Evolutionary conservation across 1,140 invertebrate species (phyloP), one percentile per base, ranked within the genome.

Genomic region (Tetragnatha versicolor): DNA sequence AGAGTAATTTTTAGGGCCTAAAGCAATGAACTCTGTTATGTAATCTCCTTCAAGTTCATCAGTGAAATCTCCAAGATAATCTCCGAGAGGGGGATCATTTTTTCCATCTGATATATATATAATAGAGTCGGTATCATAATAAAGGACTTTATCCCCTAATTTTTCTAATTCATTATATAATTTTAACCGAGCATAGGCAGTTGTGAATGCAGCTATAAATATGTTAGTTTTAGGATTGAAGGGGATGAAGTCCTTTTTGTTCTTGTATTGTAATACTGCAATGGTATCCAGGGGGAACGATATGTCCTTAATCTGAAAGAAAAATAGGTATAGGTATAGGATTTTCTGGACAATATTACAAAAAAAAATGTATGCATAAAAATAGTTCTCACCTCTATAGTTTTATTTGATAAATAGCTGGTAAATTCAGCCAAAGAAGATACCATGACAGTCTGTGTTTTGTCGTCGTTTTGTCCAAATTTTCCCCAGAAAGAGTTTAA

Each of bases 61-160:
- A 2, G 68, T 72, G n/a, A 72, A 72, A 7, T 72, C 47, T n/a
- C 68, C 49, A 6, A 55, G 20, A 35, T 27, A 72, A 37, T 72
- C 39, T 3, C 49, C 68, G 10, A 58, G 17, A 6, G n/a, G 51
- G 29, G 68, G 47, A 37, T 72, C 68, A 35, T 72, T 58, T 4
- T 29, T 14, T 17, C 68, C 68, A 27, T 53, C 39, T 7, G 12
- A 20, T 3, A 6, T 4, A 55, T 55, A 72, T 14, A 72, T 72
- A 17, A 72, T 55, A 20, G 47, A 55, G 31, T 72, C 68, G 1
- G 68, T 72, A 42, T 66, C 63, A 22, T n/a, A 42, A 25, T 42
- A 72, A 14, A 70, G 37, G 14, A 70, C 49, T n/a, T 10, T 5
- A 25, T 22, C 9, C 12, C 33, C 68, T 14, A 55, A 27, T 29